Base-by-base conservation (phyloP, 2,113 vertebrate species). In the Archilochus colubris region DNA sequence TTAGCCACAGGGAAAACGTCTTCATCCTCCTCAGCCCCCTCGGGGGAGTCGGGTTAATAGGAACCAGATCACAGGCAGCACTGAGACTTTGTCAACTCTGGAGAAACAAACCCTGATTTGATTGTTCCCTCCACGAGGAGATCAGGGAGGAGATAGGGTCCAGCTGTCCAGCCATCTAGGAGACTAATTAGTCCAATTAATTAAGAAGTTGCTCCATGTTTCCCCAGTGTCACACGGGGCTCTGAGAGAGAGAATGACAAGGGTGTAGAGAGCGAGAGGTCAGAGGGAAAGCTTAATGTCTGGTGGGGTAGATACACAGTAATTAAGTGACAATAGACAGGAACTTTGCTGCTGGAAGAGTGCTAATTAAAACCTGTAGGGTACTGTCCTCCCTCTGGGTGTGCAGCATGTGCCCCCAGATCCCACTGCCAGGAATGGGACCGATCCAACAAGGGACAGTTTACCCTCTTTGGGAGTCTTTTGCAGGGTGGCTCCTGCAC, bases 111-210 rank as follows among this genome's bases (percentile, higher is more conserved):
- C 82, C 22, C 12, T 13, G 28, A 11, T 91, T 91, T 85, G 89
- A 96, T 92, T 93, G 93, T 87, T 88, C 86, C 77, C 84, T 86
- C 95, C 86, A 67, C 4, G n/a, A 94, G 82, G 30, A 93, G 88
- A 91, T 96, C 76, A 18, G 79, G 27, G 75, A 82, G 3, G 25
- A 88, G 93, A 98, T 96, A 97, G 97, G 84, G 97, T 98, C 98
- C 99, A 99, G 99, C 98, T 99, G 99, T 98, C 98, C 98, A 97
- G 98, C 98, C 97, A 98, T 97, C 98, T 93, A 96, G 87, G 89
- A 85, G 95, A 83, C 98, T 99, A 99, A 99, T 99, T 99, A 99
- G 97, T 97, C 98, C 98, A 98, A 98, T 99, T 99, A 98, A 99
- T 98, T 98, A 98, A 97, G 97, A 95, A 97, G 97, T 97, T 97